These are phyloP conservation scores for Felis chaus DNA, from an alignment of 2,113 vertebrate genomes.

Conservation along the genomic window DNA sequence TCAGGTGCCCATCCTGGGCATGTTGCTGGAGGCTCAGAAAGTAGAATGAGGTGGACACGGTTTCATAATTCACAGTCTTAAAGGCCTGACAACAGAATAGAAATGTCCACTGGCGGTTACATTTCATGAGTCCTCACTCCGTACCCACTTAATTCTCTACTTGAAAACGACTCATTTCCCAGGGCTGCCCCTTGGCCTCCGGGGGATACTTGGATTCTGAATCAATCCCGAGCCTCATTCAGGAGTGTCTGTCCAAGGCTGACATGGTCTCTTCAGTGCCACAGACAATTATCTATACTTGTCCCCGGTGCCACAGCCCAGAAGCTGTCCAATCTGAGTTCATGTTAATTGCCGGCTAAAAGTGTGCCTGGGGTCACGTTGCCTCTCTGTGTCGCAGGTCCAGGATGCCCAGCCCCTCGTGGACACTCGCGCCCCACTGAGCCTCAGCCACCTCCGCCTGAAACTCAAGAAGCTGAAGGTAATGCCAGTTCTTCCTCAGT, in stretches of 20 bases:
- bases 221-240: background rate
- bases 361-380: background rate
- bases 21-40: background rate
- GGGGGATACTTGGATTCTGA: background rate
- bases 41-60: background rate
- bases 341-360: background rate
- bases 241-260: background rate
- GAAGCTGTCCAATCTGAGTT: background rate
- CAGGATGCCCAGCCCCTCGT: slow-evolving; percentile 83
- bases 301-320: background rate
- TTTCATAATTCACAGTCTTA: background rate
- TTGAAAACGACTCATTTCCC: background rate
- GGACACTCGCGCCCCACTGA: slow-evolving; percentile 78
- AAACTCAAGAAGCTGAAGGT: slow-evolving; percentile 87
- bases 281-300: slow-evolving; percentile 24
- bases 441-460: slow-evolving; percentile 79
- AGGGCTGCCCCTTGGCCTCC: background rate
- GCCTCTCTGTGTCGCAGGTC: slow-evolving; percentile 83
- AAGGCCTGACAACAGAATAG: background rate
- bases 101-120: background rate
- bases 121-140: background rate
- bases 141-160: background rate
- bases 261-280: slow-evolving; percentile 33
- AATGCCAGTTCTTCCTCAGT: background rate
- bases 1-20: background rate